phyloP scores from a whole-genome alignment of 2,888 invertebrate species.

The Ptycholaimellus sp. region DNA sequence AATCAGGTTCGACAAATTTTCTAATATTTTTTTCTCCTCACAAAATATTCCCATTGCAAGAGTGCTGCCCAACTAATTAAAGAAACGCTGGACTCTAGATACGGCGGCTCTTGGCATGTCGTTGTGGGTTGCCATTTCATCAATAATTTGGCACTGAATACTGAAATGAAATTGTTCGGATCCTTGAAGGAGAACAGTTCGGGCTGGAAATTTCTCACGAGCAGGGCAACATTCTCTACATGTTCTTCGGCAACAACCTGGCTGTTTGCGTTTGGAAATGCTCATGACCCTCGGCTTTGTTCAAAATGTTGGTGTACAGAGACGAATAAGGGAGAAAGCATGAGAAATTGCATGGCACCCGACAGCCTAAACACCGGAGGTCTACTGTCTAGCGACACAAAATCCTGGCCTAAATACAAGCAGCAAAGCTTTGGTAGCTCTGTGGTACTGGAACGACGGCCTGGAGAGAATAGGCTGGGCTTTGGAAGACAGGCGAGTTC shows the following conservation, averaged over 20 bases:
- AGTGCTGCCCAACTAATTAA: slow-evolving; percentile 75
- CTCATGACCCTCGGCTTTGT: too few species aligned
- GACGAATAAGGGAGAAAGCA: too few species aligned
- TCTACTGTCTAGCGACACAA: too few species aligned
- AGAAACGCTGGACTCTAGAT: slow-evolving; percentile 79
- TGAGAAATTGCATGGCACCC: too few species aligned
- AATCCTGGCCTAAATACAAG: too few species aligned
- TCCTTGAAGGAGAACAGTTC: slow-evolving; percentile 47
- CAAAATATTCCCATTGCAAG: slow-evolving; percentile 31
- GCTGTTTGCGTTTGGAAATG: slow-evolving; percentile 74
- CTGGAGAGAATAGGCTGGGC: too few species aligned
- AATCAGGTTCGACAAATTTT: slow-evolving; percentile 40
- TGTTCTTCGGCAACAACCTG: slow-evolving; percentile 71
- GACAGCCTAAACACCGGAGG: too few species aligned
- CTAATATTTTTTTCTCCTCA: not conserved
- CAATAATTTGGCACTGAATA: not conserved
- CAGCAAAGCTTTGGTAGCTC: too few species aligned
- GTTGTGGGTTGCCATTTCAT: slow-evolving; percentile 42
- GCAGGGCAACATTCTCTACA: slow-evolving; percentile 56
- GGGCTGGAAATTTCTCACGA: slow-evolving; percentile 79
- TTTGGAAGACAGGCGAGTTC: too few species aligned
- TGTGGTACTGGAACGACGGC: too few species aligned
- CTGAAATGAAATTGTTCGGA: not conserved
- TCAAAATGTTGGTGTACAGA: too few species aligned
- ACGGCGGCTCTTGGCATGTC: slow-evolving; percentile 78